Conservation (phyloP, 2,888 invertebrate genomes). For the Oegoconia quadripuncta region DNA sequence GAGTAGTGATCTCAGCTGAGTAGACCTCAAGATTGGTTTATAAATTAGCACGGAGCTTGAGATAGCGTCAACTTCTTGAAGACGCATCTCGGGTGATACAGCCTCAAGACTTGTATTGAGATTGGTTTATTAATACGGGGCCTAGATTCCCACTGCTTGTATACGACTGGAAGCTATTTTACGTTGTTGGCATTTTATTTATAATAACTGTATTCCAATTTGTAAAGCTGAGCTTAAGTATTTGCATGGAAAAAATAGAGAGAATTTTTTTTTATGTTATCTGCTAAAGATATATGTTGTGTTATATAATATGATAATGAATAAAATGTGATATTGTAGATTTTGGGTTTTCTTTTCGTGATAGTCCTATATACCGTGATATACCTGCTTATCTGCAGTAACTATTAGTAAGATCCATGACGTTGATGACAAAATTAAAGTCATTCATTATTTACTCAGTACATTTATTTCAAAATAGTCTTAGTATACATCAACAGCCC, state of each 20-base stretch:
- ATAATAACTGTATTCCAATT: slow-evolving; percentile 59
- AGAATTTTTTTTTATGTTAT: slow-evolving; percentile 57
- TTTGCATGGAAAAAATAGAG: slow-evolving; percentile 46
- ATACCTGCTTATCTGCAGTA: not conserved
- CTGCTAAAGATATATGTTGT: slow-evolving; percentile 71
- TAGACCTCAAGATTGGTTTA: too few species aligned
- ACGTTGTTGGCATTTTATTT: slow-evolving; percentile 71
- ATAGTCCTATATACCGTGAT: not conserved
- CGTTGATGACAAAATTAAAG: too few species aligned
- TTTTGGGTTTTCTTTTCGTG: slow-evolving; percentile 19
- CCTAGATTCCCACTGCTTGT: slow-evolving; percentile 1
- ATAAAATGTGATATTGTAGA: slow-evolving; percentile 74
- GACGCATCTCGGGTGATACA: too few species aligned
- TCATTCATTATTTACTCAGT: too few species aligned
- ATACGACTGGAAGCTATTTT: slow-evolving; percentile 12
- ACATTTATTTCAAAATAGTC: too few species aligned
- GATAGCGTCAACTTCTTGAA: too few species aligned
- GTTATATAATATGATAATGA: slow-evolving; percentile 66
- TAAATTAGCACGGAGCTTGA: too few species aligned
- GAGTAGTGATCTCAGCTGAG: too few species aligned
- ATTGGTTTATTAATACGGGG: too few species aligned
- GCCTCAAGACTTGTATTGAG: too few species aligned
- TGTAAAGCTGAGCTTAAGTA: slow-evolving; percentile 58
- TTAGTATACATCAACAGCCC: too few species aligned
- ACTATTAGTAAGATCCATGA: too few species aligned